Evolutionary conservation across 2,797 vertebrate species (phyloP).

Genomic region (Limosa lapponica): DNA sequence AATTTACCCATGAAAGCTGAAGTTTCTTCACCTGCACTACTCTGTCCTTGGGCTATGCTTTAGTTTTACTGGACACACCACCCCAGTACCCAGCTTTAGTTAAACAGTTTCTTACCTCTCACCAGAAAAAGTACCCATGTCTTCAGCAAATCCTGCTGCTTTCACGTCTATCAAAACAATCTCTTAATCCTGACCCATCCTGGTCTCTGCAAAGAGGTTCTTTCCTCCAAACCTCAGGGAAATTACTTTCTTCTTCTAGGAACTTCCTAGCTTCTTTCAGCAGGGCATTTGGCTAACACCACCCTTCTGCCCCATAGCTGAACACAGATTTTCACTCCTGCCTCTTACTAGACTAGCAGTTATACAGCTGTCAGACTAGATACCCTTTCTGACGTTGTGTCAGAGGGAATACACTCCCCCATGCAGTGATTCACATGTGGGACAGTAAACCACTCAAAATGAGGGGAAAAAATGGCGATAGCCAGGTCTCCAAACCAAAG

Average conservation of each 20-base stretch:
- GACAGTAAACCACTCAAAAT: background rate
- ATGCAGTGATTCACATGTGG: background rate
- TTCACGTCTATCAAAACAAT: background rate
- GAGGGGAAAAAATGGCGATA: background rate
- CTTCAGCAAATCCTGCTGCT: constrained; percentile 10
- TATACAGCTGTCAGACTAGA: background rate
- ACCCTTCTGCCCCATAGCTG: background rate
- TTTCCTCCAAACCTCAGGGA: background rate
- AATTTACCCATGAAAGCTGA: background rate
- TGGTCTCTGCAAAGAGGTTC: background rate
- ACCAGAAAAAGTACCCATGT: background rate
- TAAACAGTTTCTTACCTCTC: background rate
- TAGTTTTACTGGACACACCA: background rate
- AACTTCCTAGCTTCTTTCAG: background rate
- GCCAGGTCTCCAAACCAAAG: background rate
- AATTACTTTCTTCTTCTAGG: background rate
- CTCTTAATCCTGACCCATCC: background rate
- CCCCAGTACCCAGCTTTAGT: background rate
- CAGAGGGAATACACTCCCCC: background rate
- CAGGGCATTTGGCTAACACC: background rate
- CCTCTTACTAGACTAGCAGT: background rate
- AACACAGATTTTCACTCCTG: background rate
- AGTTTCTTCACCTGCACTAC: background rate
- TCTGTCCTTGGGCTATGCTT: background rate
- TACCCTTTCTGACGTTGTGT: background rate